Evolutionary conservation across 2,888 invertebrate genomes (phyloP).

Genomic region (Incurvaria masculella): DNA sequence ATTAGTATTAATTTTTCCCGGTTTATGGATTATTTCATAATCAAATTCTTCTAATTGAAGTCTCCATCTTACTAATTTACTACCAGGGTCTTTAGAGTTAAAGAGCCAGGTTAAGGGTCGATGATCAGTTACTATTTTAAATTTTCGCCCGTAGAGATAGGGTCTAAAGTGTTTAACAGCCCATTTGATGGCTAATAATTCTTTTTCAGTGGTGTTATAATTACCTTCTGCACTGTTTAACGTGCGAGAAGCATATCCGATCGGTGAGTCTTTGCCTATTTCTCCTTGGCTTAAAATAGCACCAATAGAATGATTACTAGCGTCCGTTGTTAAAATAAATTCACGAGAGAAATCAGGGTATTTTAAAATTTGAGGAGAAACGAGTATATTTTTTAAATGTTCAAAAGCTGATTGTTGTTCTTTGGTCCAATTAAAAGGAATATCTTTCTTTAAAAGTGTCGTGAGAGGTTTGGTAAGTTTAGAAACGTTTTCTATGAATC

Average conservation of each 20-base stretch:
- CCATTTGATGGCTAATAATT: constrained; percentile 23
- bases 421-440: too few relatives aligned
- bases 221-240: too few relatives aligned
- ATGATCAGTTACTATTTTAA: constrained; percentile 22
- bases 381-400: too few relatives aligned
- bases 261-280: constrained; percentile 20
- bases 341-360: too few relatives aligned
- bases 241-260: constrained; percentile 23
- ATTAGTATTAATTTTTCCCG: constrained; percentile 17
- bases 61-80: constrained; percentile 20
- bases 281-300: constrained; percentile 21
- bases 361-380: too few relatives aligned
- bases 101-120: constrained; percentile 22
- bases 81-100: constrained; percentile 19
- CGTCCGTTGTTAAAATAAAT: constrained; percentile 25
- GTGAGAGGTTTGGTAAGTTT: too few relatives aligned
- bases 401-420: too few relatives aligned
- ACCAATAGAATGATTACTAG: constrained; percentile 19
- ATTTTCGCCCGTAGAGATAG: too few relatives aligned
- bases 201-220: constrained; percentile 18
- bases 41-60: constrained; percentile 21
- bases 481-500: too few relatives aligned
- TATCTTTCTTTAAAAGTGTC: too few relatives aligned
- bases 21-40: constrained; percentile 20
- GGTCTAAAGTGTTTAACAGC: constrained; percentile 21